Percentiles rank a stretch among this genome's conserved stretches.
Conservation (phyloP, 2,888 invertebrate genomes). For the Pteria penguin region DNA sequence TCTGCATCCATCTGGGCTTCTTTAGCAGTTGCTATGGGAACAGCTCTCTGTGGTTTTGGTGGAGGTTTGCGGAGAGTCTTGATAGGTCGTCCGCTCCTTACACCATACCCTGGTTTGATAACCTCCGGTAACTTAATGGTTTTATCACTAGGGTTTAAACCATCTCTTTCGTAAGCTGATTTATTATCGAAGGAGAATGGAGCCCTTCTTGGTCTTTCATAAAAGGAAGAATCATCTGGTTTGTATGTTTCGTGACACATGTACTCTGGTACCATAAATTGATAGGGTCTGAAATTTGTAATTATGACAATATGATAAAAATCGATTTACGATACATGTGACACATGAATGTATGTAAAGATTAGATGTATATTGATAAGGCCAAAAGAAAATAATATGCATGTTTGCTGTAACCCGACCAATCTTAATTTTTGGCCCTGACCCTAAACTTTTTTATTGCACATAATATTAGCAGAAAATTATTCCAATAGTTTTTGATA, state of each 20-base stretch:
- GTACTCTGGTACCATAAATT: conserved; percentile 74
- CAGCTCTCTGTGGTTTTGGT: conserved; percentile 34
- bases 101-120: conserved; percentile 66
- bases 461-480: no score
- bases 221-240: conserved; percentile 81
- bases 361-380: no score
- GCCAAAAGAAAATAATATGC: no score
- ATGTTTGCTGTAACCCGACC: no score
- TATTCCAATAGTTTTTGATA: no score
- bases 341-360: no score
- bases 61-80: conserved; percentile 40
- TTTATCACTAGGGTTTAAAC: conserved; percentile 64
- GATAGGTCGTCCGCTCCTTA: conserved; percentile 60
- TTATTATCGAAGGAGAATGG: conserved; percentile 62
- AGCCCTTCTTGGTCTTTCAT: conserved; percentile 49
- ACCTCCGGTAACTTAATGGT: conserved; percentile 70
- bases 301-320: no score
- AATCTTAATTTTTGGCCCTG: no score
- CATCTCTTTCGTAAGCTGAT: conserved; percentile 64
- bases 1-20: conserved; percentile 49
- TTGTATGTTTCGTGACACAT: conserved; percentile 81
- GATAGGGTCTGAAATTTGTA: conserved; percentile 68
- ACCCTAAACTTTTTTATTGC: no score
- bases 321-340: no score
- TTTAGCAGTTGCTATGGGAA: conserved; percentile 47